Evolutionary conservation across 2,888 invertebrate species (phyloP).

Genomic region (Physocephala rufipes): DNA sequence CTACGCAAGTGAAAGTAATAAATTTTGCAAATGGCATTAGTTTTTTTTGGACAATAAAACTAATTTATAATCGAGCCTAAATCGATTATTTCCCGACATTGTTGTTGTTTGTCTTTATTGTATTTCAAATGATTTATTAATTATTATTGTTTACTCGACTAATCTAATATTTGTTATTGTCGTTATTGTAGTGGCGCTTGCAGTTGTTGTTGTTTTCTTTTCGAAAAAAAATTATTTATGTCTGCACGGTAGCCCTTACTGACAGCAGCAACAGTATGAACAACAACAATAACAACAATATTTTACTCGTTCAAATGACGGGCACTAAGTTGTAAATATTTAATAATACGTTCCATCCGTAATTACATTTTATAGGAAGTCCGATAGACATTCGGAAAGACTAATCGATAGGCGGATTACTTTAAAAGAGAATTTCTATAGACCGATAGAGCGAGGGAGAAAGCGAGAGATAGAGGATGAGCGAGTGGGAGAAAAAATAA

Average conservation of each 20-base stretch:
- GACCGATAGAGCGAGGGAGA: neutral
- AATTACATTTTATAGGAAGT: constrained; percentile 33
- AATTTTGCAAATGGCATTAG: no score
- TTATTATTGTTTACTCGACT: neutral
- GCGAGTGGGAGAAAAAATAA: neutral
- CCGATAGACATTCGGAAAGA: neutral
- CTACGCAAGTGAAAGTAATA: no score
- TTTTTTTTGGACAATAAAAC: no score
- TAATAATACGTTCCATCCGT: constrained; percentile 54
- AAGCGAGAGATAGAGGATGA: neutral
- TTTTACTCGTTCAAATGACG: constrained; percentile 44
- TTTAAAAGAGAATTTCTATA: no score
- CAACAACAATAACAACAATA: neutral
- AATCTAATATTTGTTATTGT: neutral
- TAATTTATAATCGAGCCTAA: no score
- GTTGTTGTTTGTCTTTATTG: constrained; percentile 11
- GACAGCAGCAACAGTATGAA: constrained; percentile 2
- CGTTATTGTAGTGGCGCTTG: constrained; percentile 15
- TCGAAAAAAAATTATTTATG: neutral
- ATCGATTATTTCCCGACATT: neutral
- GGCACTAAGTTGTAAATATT: constrained; percentile 60
- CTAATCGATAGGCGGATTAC: neutral
- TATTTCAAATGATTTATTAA: constrained; percentile 7
- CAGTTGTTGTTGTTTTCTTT: neutral
- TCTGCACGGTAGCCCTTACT: neutral